phyloP scores from a whole-genome alignment of 2,113 vertebrate species.

The Osmerus mordax region DNA sequence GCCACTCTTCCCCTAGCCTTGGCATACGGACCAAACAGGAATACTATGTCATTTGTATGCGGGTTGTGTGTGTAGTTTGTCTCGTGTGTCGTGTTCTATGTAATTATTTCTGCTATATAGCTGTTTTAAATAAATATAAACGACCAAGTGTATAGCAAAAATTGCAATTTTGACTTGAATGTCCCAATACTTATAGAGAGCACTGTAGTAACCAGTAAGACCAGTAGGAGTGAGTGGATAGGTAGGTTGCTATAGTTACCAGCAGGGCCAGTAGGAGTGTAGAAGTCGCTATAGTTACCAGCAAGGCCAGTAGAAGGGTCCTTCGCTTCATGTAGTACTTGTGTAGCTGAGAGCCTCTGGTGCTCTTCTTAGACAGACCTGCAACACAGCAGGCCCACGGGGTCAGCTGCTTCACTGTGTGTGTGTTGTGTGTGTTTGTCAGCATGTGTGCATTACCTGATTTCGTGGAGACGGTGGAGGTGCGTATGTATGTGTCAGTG shows the following conservation, averaged over 20 bases:
- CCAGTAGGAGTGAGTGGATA: no score
- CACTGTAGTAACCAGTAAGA: no score
- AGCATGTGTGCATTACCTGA: conserved; percentile 75
- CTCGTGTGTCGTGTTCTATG: no score
- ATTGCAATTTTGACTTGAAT: no score
- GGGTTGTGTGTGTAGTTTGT: no score
- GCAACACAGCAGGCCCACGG: conserved; percentile 31
- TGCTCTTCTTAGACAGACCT: conserved; percentile 95
- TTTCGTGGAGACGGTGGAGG: conserved; percentile 97
- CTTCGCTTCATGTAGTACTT: conserved; percentile 98
- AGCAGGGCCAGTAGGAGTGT: conserved; percentile 42
- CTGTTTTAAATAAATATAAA: no score
- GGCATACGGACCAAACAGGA: no score
- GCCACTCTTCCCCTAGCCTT: no score
- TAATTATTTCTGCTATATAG: no score
- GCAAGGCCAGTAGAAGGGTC: conserved; percentile 83
- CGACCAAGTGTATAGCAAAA: no score
- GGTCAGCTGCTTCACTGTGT: background rate
- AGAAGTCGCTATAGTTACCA: conserved; percentile 68
- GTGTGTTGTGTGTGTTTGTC: background rate
- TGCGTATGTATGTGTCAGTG: conserved; percentile 52
- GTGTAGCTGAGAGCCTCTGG: conserved; percentile 91
- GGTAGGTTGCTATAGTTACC: conserved; percentile 61
- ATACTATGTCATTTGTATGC: no score
- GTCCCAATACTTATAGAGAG: no score